A percentile compares a stretch with the other conserved stretches of the same genome.
Evolutionary conservation across 2,888 invertebrate species (phyloP).

Genomic region (Chloroclysta siterata): DNA sequence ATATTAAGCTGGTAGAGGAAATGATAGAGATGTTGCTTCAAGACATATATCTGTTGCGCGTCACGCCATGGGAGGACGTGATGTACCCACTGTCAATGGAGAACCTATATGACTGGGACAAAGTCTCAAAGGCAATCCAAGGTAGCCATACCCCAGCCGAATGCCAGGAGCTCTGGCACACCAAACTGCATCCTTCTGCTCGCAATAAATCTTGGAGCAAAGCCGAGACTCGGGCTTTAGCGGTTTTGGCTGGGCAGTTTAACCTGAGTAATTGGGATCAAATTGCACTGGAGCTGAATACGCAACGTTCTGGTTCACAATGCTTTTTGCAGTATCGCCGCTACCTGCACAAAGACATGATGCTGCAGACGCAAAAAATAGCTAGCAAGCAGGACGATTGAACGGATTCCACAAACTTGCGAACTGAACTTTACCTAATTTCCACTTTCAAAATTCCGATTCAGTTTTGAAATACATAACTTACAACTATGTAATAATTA

Average conservation of each 20-base stretch:
- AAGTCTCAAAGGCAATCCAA: slow-evolving; percentile 10
- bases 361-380: neutral
- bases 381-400: neutral
- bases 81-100: slow-evolving; percentile 12
- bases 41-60: slow-evolving; percentile 19
- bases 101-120: slow-evolving; percentile 20
- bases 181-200: slow-evolving; percentile 12
- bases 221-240: slow-evolving; percentile 8
- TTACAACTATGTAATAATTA: too few relatives aligned
- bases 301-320: slow-evolving; percentile 16
- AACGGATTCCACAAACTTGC: neutral
- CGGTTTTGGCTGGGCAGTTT: neutral
- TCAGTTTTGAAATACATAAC: neutral
- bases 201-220: slow-evolving; percentile 19
- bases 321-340: slow-evolving; percentile 26
- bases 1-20: slow-evolving; percentile 16
- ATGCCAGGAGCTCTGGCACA: slow-evolving; percentile 22
- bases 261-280: slow-evolving; percentile 15
- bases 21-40: slow-evolving; percentile 18
- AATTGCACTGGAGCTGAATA: slow-evolving; percentile 3
- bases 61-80: slow-evolving; percentile 13
- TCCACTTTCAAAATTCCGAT: neutral
- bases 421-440: neutral
- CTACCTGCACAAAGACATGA: slow-evolving; percentile 10
- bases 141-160: slow-evolving; percentile 15